Conservation (phyloP, 2,888 invertebrate genomes). For the Rapana venosa region DNA sequence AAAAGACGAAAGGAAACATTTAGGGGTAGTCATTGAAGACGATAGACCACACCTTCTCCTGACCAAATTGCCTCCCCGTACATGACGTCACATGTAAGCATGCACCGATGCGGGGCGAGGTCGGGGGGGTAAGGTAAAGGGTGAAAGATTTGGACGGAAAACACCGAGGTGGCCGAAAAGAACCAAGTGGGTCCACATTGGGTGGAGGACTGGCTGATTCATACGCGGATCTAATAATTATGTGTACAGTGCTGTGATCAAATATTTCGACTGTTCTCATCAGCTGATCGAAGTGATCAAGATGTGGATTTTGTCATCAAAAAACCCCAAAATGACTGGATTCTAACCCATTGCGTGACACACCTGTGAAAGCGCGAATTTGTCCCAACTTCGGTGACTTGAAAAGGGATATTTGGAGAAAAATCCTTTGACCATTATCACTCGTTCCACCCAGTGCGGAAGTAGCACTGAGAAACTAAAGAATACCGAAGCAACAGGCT, state of each 20-base stretch:
- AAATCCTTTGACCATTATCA: background rate
- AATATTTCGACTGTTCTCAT: no score
- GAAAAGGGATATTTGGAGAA: background rate
- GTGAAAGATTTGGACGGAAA: constrained; percentile 19
- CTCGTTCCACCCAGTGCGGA: background rate
- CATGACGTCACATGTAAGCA: constrained; percentile 38
- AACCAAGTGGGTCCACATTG: background rate
- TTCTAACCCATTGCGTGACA: background rate
- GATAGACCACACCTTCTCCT: constrained; percentile 1
- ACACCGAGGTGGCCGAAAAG: background rate
- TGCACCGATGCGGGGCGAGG: constrained; percentile 38
- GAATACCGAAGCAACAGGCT: background rate
- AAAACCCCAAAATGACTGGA: no score
- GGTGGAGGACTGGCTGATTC: background rate
- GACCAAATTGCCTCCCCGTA: constrained; percentile 21
- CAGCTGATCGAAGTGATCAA: no score
- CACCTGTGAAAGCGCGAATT: constrained; percentile 11
- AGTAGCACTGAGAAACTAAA: background rate
- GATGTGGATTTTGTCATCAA: no score
- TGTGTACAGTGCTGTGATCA: no score
- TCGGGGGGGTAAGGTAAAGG: constrained; percentile 2
- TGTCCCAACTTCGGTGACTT: background rate
- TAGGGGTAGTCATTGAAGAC: constrained; percentile 12
- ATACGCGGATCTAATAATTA: background rate
- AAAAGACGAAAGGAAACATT: background rate